Conservation (phyloP, 2,888 invertebrate species). For the Lepas anatifera region DNA sequence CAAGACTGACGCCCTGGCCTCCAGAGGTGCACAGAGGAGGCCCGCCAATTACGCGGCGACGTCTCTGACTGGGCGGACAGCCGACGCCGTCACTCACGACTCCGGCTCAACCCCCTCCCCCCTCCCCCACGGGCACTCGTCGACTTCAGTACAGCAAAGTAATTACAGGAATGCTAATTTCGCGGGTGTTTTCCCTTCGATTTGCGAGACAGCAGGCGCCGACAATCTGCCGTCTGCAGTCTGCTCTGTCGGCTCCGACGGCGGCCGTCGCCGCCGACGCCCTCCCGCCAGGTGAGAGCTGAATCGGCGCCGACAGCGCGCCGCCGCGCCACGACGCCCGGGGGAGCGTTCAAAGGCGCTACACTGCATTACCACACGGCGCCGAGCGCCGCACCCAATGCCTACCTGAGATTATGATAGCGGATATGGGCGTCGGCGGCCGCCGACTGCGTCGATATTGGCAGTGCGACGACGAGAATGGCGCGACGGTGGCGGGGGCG, state of each 20-base stretch:
- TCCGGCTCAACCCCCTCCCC: background rate
- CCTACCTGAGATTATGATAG: conserved; percentile 9
- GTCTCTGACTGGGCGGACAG: background rate
- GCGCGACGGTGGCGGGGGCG: too few species aligned
- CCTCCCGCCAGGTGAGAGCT: background rate
- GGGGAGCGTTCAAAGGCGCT: background rate
- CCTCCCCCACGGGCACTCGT: too few species aligned
- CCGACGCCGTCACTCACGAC: background rate
- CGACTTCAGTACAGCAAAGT: too few species aligned
- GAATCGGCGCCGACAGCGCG: background rate
- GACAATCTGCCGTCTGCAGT: too few species aligned
- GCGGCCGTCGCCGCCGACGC: background rate
- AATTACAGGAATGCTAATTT: background rate
- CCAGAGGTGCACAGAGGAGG: too few species aligned
- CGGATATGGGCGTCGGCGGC: background rate
- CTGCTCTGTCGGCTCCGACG: too few species aligned
- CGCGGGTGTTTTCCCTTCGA: background rate
- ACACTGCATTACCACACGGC: background rate
- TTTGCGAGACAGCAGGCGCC: background rate
- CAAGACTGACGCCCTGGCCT: too few species aligned
- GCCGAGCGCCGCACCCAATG: background rate
- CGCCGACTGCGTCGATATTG: background rate
- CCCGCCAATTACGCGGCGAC: too few species aligned
- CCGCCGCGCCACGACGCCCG: background rate
- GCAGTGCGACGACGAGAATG: too few species aligned